Percentiles rank a stretch among this genome's conserved stretches.
phyloP scores from a whole-genome alignment of 2,888 invertebrate species.

The Dascillus cervinus region DNA sequence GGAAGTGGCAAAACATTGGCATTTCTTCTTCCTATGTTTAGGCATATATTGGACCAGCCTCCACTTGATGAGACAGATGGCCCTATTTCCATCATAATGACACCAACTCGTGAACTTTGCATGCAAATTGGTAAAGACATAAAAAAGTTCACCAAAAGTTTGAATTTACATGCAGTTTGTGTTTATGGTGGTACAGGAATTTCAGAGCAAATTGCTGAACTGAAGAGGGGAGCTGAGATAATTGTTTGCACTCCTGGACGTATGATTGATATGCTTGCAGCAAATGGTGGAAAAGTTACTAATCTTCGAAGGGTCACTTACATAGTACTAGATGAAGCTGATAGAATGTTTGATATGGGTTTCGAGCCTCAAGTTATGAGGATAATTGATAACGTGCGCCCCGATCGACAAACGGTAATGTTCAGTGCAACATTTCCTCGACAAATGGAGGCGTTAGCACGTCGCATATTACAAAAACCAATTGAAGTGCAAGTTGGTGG shows the following conservation, averaged over 20 bases:
- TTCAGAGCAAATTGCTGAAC: slow-evolving; percentile 86
- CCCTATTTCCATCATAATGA: slow-evolving; percentile 94
- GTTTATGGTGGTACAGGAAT: slow-evolving; percentile 99
- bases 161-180: slow-evolving; percentile 83
- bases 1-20: slow-evolving; percentile 98
- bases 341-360: slow-evolving; percentile 99
- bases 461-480: slow-evolving; percentile 87
- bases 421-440: slow-evolving; percentile 98
- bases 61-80: slow-evolving; percentile 94
- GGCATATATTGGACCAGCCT: slow-evolving; percentile 92
- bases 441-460: slow-evolving; percentile 97
- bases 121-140: slow-evolving; percentile 98
- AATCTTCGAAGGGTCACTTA: slow-evolving; percentile 96
- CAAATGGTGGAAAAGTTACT: slow-evolving; percentile 95
- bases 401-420: slow-evolving; percentile 96
- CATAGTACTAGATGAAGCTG: slow-evolving; percentile 96
- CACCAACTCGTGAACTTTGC: slow-evolving; percentile 94
- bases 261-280: slow-evolving; percentile 99
- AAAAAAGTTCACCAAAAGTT: slow-evolving; percentile 84
- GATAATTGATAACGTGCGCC: slow-evolving; percentile 93
- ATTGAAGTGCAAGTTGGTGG: slow-evolving; percentile 97
- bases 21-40: slow-evolving; percentile 95
- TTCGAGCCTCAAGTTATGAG: slow-evolving; percentile 98
- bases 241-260: slow-evolving; percentile 98
- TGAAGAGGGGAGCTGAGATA: slow-evolving; percentile 94